Base-by-base conservation (phyloP, 1,140 invertebrate species). In the Steinernema khuongi region DNA sequence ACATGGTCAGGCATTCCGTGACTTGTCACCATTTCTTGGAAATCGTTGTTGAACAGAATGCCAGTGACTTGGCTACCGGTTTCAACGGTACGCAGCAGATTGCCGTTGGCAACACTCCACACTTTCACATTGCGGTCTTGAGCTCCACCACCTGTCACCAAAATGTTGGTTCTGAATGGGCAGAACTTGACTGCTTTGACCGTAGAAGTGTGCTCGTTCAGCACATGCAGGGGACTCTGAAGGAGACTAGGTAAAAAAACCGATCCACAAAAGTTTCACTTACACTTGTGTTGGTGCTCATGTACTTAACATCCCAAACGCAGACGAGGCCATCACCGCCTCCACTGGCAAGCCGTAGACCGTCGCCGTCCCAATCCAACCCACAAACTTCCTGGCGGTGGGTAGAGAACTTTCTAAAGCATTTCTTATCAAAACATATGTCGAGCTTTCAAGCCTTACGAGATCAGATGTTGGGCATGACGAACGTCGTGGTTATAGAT, bases 1-100 rank as follows among this genome's bases (percentile, higher is more conserved):
- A 60, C 50, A 22, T 60, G 50, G 19, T 60, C 50, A 14, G 50
- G 50, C 50, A 60, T 60, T 26, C 50, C 50, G 50, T 60, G 50
- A 22, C 50, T 60, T 22, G 50, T 60, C 50, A 26, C 4, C 50
- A 60, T 60, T 22, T 60, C 50, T 60, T 60, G 7, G 50, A 14
- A 60, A 26, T 60, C 50, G 7, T 11, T 60, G 50, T 60, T 60
- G 50, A 60, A 60, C 4, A 60, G 50, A 26, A 60, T 60, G 26
- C 50, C 50, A 22, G 50, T 60, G 7, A 60, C 50, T 22, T 60
- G 50, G 26, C 50, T 60, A 17, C 50, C 50, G 26, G 50, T 26
- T 7, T 60, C 50, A 26, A 22, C 26, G 4, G 50, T n/a, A 11
- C 50, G 7, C 26, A 60, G 50, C 11, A 60, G 19, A 26, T 60